A percentile compares a stretch with the other conserved stretches of the same genome.
phyloP scores from a whole-genome alignment of 2,113 vertebrate genomes.

The Bettongia penicillata region DNA sequence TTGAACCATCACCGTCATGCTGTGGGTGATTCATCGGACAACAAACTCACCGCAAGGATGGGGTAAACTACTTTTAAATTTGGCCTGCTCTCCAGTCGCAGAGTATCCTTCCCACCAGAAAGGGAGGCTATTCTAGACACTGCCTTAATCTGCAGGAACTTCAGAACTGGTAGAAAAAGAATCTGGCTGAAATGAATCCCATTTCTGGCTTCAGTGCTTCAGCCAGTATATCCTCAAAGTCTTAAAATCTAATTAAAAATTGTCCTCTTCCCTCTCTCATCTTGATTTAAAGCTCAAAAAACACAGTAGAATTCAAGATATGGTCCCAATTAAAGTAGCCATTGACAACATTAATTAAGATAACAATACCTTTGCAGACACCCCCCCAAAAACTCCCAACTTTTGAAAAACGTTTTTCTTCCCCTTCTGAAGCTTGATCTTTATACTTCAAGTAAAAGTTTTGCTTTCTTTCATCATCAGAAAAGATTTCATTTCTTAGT shows the following conservation, averaged over 20 bases:
- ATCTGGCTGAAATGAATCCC: slow-evolving; percentile 75
- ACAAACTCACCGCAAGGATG: slow-evolving; percentile 43
- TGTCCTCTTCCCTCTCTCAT: not conserved
- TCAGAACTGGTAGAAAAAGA: slow-evolving; percentile 74
- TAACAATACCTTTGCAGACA: slow-evolving; percentile 8
- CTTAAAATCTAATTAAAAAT: slow-evolving; percentile 72
- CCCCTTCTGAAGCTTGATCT: slow-evolving; percentile 14
- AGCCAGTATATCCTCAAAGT: slow-evolving; percentile 71
- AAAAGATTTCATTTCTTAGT: not conserved
- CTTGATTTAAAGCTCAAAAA: not conserved
- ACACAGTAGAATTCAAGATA: not conserved
- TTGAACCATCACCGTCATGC: slow-evolving; percentile 41
- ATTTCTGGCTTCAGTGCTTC: slow-evolving; percentile 72
- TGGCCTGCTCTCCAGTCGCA: slow-evolving; percentile 31
- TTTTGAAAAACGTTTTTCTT: slow-evolving; percentile 20
- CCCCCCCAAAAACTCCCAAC: slow-evolving; percentile 45
- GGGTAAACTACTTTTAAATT: slow-evolving; percentile 48
- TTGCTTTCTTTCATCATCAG: slow-evolving; percentile 32
- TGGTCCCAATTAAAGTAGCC: slow-evolving; percentile 46
- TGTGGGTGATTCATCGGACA: not conserved
- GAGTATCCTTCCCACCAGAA: slow-evolving; percentile 50
- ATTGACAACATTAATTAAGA: slow-evolving; percentile 57
- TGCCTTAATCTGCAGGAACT: slow-evolving; percentile 49
- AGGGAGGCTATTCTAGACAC: slow-evolving; percentile 21
- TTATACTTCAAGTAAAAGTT: slow-evolving; percentile 41